Evolutionary conservation across 2,888 invertebrate species (phyloP).

Genomic region (Calameuta filiformis): DNA sequence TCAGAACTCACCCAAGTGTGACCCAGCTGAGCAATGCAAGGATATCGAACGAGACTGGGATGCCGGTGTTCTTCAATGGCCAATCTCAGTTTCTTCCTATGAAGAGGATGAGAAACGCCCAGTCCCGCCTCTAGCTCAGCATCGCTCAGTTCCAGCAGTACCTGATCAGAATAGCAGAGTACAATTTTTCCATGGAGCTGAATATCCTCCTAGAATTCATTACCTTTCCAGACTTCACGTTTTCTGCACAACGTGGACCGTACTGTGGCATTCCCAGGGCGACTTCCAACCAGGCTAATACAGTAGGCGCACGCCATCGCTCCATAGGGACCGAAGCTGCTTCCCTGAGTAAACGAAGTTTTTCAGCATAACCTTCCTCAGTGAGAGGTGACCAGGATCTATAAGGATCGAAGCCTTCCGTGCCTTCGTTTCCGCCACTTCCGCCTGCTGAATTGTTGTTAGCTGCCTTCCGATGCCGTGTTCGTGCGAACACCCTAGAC

Average conservation of each 20-base stretch:
- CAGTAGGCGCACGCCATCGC: conserved; percentile 92
- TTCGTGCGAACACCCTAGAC: conserved; percentile 82
- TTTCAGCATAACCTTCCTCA: conserved; percentile 81
- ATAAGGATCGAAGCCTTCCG: conserved; percentile 67
- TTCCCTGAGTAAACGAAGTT: conserved; percentile 81
- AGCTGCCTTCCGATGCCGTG: conserved; percentile 83
- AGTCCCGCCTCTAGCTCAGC: conserved; percentile 90
- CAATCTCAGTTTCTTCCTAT: conserved; percentile 90
- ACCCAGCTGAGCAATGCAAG: conserved; percentile 86
- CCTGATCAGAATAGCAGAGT: conserved; percentile 68
- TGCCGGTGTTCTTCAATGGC: conserved; percentile 94
- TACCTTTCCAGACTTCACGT: conserved; percentile 95
- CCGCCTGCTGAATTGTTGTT: conserved; percentile 70
- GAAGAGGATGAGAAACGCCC: conserved; percentile 92
- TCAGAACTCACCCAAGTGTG: conserved; percentile 95
- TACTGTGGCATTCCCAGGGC: conserved; percentile 96
- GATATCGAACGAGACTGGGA: conserved; percentile 87
- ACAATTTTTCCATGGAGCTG: not conserved
- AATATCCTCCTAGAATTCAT: conserved; percentile 25
- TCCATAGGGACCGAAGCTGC: conserved; percentile 87
- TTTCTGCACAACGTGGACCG: conserved; percentile 89
- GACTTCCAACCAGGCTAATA: conserved; percentile 94
- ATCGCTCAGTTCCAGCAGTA: conserved; percentile 91
- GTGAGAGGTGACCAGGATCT: conserved; percentile 75
- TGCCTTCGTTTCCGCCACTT: conserved; percentile 72